Conservation (phyloP, 2,888 invertebrate genomes). For the Synergus umbraculus region DNA sequence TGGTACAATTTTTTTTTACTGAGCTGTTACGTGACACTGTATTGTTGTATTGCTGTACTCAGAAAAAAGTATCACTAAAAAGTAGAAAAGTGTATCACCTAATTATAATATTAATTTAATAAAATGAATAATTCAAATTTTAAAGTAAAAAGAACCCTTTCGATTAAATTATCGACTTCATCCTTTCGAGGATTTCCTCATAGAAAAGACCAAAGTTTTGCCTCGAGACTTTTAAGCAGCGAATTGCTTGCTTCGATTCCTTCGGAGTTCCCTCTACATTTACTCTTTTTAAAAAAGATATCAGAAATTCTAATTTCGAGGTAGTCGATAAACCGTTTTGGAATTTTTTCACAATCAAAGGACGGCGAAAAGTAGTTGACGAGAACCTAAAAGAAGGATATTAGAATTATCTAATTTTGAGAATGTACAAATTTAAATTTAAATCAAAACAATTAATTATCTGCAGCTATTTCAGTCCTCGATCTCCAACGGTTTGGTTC, state of each 20-base stretch:
- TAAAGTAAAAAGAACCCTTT: too few relatives aligned
- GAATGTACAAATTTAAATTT: not conserved
- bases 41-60: too few relatives aligned
- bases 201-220: not conserved
- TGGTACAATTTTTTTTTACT: too few relatives aligned
- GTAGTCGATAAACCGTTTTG: not conserved
- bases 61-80: too few relatives aligned
- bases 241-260: not conserved
- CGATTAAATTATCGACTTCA: too few relatives aligned
- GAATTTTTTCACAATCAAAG: not conserved
- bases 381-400: not conserved
- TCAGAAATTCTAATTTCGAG: not conserved
- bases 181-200: slow-evolving; percentile 2
- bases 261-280: slow-evolving; percentile 4
- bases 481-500: not conserved
- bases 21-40: too few relatives aligned
- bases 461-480: not conserved
- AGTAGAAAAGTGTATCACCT: too few relatives aligned
- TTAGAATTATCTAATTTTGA: not conserved
- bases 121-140: too few relatives aligned
- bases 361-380: not conserved
- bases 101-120: too few relatives aligned
- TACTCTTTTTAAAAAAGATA: not conserved
- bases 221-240: not conserved
- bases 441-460: not conserved